These are phyloP conservation scores for Rotaria magnacalcarata DNA, from an alignment of 2,888 invertebrate species.

Conservation along the genomic window DNA sequence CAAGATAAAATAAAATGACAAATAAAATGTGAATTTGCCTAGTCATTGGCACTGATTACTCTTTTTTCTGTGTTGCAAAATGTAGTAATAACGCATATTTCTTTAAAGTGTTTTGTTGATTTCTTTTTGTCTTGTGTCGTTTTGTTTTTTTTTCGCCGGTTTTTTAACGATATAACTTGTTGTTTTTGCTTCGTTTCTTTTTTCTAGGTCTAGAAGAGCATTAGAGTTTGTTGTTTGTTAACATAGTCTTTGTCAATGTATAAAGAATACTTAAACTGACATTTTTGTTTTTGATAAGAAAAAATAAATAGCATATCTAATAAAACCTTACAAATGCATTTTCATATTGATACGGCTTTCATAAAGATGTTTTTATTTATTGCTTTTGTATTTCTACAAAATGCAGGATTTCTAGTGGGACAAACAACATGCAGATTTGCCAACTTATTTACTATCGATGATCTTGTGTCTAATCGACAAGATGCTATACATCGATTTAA, in stretches of 20 bases:
- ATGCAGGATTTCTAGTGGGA: background rate
- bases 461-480: background rate
- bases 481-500: constrained; percentile 31
- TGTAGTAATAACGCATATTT: background rate
- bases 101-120: too few species aligned
- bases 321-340: background rate
- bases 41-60: constrained; percentile 7
- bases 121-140: background rate
- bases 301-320: background rate
- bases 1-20: background rate
- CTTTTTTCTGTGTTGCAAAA: background rate
- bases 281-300: background rate
- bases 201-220: background rate
- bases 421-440: constrained; percentile 1
- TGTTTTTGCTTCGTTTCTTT: background rate
- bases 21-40: constrained; percentile 2
- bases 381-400: background rate
- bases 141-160: background rate
- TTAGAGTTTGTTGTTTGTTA: background rate
- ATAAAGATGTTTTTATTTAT: background rate
- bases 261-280: background rate
- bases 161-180: background rate
- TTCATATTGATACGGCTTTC: background rate
- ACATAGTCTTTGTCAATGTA: background rate
- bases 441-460: background rate